Evolutionary conservation across 2,797 vertebrate genomes (phyloP).

Genomic region (Psittacula derbiana): DNA sequence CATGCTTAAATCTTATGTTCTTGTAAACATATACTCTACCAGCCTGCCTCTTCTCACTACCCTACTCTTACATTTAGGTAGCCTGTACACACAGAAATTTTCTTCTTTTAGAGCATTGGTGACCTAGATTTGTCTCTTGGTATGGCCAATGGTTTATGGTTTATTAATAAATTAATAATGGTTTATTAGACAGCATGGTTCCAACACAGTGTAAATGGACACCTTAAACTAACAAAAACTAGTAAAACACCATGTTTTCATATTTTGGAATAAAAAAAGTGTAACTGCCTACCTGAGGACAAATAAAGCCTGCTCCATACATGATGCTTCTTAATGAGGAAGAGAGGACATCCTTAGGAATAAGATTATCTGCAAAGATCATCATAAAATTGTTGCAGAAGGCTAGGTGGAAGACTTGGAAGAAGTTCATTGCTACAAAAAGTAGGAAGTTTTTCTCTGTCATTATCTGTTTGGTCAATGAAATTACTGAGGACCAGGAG

Average conservation of each 20-base stretch:
- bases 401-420: conserved; percentile 88
- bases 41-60: neutral
- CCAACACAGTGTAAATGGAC: neutral
- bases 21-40: neutral
- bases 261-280: neutral
- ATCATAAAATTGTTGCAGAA: conserved; percentile 92
- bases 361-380: conserved; percentile 89
- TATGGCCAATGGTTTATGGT: neutral
- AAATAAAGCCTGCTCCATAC: conserved; percentile 91
- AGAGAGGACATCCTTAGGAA: conserved; percentile 83
- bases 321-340: conserved; percentile 84
- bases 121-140: neutral
- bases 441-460: conserved; percentile 83
- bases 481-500: conserved; percentile 75
- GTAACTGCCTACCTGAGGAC: conserved; percentile 84
- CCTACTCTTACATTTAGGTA: neutral
- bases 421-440: conserved; percentile 92
- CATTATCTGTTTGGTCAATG: conserved; percentile 83
- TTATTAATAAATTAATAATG: neutral
- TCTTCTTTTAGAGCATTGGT: neutral
- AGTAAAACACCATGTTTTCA: neutral
- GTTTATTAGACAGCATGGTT: neutral
- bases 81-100: neutral
- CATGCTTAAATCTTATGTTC: neutral
- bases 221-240: neutral